Conservation (phyloP, 2,113 vertebrate species). For the Laticauda colubrina region DNA sequence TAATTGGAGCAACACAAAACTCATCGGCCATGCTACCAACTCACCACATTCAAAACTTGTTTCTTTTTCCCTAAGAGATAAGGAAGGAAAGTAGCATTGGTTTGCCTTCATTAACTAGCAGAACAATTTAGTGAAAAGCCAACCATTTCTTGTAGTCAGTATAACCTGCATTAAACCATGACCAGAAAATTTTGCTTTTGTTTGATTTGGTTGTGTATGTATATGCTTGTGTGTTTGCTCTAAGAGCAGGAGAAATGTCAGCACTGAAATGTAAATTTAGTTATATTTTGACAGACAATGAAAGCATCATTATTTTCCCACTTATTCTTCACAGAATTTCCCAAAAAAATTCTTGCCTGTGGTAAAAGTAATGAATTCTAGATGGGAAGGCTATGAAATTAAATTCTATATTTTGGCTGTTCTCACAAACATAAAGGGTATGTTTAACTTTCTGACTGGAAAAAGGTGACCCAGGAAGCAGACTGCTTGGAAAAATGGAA, state of each 20-base stretch:
- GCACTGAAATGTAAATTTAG: background rate
- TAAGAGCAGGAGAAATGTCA: background rate
- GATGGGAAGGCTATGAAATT: background rate
- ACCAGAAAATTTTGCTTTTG: background rate
- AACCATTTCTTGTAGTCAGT: background rate
- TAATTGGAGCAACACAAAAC: no score
- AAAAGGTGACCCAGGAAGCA: background rate
- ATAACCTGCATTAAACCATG: background rate
- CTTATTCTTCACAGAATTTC: background rate
- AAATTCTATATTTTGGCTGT: background rate
- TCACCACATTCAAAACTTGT: no score
- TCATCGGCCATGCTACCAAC: no score
- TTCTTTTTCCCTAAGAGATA: background rate
- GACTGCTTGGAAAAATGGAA: constrained; percentile 6
- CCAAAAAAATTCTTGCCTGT: background rate
- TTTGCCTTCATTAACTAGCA: background rate
- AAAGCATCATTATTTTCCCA: constrained; percentile 1
- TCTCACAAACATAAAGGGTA: background rate
- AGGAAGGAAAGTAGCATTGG: background rate
- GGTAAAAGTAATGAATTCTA: background rate
- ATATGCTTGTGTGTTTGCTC: background rate
- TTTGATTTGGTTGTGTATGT: background rate
- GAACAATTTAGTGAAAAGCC: background rate
- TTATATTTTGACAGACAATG: constrained; percentile 3
- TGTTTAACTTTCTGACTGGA: constrained; percentile 15